Evolutionary conservation across 2,888 invertebrate species (phyloP).

Genomic region (Leucania comma): DNA sequence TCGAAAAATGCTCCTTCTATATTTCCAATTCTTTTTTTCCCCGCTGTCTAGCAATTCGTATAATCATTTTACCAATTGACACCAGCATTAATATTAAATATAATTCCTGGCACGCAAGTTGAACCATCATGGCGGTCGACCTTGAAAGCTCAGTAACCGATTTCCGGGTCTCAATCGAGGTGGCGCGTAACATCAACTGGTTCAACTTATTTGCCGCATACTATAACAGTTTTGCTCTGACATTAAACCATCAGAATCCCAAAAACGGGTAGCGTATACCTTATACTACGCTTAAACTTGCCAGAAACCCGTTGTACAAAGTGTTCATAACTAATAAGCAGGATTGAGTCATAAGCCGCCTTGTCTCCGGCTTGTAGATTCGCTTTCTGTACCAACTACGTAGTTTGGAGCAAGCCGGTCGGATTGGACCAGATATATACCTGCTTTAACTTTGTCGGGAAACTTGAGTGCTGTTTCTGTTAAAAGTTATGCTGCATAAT

Average conservation of each 20-base stretch:
- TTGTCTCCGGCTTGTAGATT: slow-evolving; percentile 32
- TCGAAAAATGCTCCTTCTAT: too few relatives aligned
- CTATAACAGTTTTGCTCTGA: not conserved
- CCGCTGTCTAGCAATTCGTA: too few relatives aligned
- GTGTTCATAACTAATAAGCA: slow-evolving; percentile 42
- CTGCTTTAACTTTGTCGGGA: slow-evolving; percentile 18
- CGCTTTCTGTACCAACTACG: slow-evolving; percentile 8
- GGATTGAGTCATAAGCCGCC: slow-evolving; percentile 19
- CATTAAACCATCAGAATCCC: not conserved
- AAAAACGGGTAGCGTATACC: not conserved
- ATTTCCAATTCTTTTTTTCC: too few relatives aligned
- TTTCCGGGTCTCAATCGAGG: too few relatives aligned
- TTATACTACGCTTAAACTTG: slow-evolving; percentile 28
- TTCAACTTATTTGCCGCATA: too few relatives aligned
- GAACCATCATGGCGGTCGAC: too few relatives aligned
- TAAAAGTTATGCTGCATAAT: not conserved
- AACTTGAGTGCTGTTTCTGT: slow-evolving; percentile 3
- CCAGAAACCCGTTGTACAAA: slow-evolving; percentile 20
- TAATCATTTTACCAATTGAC: not conserved
- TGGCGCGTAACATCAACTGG: too few relatives aligned
- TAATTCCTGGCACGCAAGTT: too few relatives aligned
- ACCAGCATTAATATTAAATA: not conserved
- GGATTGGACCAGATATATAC: slow-evolving; percentile 5
- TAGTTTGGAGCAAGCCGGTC: slow-evolving; percentile 8
- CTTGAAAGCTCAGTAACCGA: too few relatives aligned